A percentile compares a stretch with the other conserved stretches of the same genome.
These are phyloP conservation scores for Tortricodes alternella DNA, from an alignment of 2,888 invertebrate genomes.

Conservation along the genomic window DNA sequence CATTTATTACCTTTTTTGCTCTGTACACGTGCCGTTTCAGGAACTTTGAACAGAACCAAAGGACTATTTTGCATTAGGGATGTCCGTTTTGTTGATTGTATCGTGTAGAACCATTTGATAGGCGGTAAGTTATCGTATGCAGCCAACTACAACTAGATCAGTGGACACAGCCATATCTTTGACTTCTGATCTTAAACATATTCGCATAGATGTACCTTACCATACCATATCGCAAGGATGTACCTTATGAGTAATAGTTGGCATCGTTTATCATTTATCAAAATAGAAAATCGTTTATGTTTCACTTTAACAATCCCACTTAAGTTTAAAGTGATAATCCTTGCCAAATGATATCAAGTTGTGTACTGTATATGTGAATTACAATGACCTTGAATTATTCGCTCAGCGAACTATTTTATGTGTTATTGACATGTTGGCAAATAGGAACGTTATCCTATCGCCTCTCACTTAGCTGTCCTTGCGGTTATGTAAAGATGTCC, in stretches of 20 bases:
- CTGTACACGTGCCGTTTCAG: no score
- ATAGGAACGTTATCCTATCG: conserved; percentile 37
- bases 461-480: conserved; percentile 48
- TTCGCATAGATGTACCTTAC: no score
- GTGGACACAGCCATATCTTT: conserved; percentile 52
- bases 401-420: conserved; percentile 35
- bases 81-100: conserved; percentile 6
- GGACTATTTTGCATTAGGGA: no score
- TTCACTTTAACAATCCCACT: conserved; percentile 52
- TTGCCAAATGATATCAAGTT: conserved; percentile 11
- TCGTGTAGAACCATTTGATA: neutral
- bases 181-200: conserved; percentile 38
- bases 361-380: conserved; percentile 1
- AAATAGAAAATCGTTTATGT: conserved; percentile 37
- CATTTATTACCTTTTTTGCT: no score
- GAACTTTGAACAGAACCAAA: no score
- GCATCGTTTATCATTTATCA: conserved; percentile 10
- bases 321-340: conserved; percentile 47
- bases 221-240: no score
- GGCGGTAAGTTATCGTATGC: conserved; percentile 4
- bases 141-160: conserved; percentile 45
- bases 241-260: neutral
- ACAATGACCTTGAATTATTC: conserved; percentile 27
- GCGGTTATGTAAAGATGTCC: conserved; percentile 41
- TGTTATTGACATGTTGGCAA: conserved; percentile 50